Evolutionary conservation across 1,140 invertebrate genomes (phyloP).

Genomic region (Microvelia longipes): DNA sequence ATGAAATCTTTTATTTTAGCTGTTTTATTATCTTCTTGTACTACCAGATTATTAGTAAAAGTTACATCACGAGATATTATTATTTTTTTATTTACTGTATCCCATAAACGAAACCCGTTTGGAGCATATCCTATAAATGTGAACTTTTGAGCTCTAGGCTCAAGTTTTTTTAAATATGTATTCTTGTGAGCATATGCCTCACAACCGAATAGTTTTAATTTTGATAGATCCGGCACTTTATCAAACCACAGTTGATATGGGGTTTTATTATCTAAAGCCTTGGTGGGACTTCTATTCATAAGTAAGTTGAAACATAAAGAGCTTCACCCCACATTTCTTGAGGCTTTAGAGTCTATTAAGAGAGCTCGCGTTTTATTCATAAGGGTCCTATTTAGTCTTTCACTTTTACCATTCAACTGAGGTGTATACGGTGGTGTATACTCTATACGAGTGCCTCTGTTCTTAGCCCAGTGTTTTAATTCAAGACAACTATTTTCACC

Average conservation of each 20-base stretch:
- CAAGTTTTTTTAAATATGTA: slow-evolving; percentile 4
- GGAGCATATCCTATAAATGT: slow-evolving; percentile 1
- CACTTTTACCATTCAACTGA: neutral
- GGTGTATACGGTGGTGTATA: neutral
- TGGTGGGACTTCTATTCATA: neutral
- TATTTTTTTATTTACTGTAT: neutral
- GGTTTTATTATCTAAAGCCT: neutral
- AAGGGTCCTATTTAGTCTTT: slow-evolving; percentile 1
- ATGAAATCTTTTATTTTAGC: neutral
- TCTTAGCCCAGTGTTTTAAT: neutral
- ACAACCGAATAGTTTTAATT: neutral
- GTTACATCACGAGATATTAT: neutral
- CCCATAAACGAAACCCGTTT: slow-evolving; percentile 1
- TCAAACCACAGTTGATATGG: neutral
- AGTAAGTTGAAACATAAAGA: neutral
- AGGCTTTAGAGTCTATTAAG: neutral
- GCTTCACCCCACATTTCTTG: slow-evolving; percentile 10
- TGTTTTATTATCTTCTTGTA: neutral
- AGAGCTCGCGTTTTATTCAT: slow-evolving; percentile 3
- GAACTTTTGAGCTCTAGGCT: neutral
- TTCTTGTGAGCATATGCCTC: neutral
- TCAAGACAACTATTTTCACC: neutral
- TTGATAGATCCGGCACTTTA: neutral
- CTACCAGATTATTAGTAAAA: neutral
- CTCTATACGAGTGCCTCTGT: neutral